Conservation (phyloP, 2,797 vertebrate species). For the Molossus molossus region DNA sequence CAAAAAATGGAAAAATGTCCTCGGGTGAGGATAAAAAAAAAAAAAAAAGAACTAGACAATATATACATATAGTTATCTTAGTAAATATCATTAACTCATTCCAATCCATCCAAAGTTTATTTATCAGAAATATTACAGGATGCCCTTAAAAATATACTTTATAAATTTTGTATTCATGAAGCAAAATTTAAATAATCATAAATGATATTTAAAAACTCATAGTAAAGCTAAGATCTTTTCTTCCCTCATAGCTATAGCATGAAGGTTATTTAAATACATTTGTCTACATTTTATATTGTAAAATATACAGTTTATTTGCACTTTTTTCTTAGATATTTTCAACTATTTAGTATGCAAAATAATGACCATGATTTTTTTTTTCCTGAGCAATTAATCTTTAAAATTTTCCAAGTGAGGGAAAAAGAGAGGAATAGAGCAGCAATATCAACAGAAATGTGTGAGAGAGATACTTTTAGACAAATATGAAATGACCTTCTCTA, state of each 20-base stretch:
- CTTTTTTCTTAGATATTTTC: background rate
- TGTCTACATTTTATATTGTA: background rate
- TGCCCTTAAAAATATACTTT: conserved; percentile 34
- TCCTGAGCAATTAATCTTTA: background rate
- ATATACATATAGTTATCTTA: background rate
- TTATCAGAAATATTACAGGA: conserved; percentile 47
- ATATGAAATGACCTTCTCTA: conserved; percentile 24
- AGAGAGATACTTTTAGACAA: conserved; percentile 4
- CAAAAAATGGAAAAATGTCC: too few species aligned
- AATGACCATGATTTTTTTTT: background rate
- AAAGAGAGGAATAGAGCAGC: background rate
- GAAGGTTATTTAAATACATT: background rate
- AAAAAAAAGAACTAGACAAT: background rate
- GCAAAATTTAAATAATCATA: conserved; percentile 40
- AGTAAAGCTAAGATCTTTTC: background rate
- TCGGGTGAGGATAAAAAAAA: too few species aligned
- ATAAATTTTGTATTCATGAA: conserved; percentile 47
- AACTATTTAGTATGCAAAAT: background rate
- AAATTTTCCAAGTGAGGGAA: background rate
- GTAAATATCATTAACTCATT: conserved; percentile 33
- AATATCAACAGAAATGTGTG: background rate
- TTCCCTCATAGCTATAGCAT: background rate
- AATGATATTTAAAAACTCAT: conserved; percentile 33
- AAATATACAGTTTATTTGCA: background rate
- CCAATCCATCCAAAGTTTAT: background rate